Evolutionary conservation across 2,113 vertebrate species (phyloP).

Genomic region (Lates calcarifer): DNA sequence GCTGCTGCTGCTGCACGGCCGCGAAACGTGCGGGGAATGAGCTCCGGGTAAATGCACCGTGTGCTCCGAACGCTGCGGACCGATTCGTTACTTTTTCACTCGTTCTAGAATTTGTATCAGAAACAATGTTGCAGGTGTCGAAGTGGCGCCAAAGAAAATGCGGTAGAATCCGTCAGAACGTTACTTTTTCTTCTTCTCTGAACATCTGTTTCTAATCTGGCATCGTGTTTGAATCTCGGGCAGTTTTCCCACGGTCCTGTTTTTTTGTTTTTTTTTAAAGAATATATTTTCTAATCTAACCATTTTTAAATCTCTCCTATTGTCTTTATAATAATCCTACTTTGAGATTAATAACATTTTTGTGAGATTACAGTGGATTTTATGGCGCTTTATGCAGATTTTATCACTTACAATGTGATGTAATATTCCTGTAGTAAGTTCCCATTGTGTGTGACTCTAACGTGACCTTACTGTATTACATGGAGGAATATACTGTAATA

Average conservation of each 20-base stretch:
- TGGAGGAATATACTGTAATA: no score
- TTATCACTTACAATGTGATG: no score
- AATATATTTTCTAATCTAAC: no score
- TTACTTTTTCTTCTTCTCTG: neutral
- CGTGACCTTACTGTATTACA: neutral
- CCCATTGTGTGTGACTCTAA: neutral
- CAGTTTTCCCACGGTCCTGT: conserved; percentile 45
- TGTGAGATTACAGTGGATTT: no score
- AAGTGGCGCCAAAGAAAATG: neutral
- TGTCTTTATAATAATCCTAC: no score
- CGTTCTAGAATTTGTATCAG: no score
- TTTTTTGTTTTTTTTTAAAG: no score
- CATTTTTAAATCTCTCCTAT: no score
- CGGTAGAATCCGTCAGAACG: neutral
- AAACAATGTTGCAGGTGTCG: neutral
- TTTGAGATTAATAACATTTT: no score
- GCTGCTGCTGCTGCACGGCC: conserved; percentile 6
- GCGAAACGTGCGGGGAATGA: conserved; percentile 29
- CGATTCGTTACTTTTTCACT: no score
- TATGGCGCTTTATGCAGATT: no score
- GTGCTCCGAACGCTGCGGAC: neutral
- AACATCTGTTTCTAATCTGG: conserved; percentile 71
- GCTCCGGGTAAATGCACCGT: neutral
- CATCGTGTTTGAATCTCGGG: conserved; percentile 18
- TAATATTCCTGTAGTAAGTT: no score